Base-by-base conservation (phyloP, 2,113 vertebrate species). In the Urocitellus parryii region DNA sequence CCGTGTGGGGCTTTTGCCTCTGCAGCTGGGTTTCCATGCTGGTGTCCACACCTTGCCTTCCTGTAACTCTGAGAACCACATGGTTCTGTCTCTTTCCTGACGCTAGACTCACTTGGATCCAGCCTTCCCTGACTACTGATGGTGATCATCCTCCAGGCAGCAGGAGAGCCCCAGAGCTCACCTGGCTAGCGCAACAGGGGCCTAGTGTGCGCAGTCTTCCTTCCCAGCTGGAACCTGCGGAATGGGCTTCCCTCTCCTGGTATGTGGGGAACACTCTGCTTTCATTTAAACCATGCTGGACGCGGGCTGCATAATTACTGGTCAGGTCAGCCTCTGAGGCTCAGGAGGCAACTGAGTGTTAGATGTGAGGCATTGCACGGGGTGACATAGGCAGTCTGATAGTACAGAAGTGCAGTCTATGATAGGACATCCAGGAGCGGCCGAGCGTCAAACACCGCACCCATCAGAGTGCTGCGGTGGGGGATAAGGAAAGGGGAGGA, bases 371-470 rank as follows among this genome's bases (percentile, higher is more conserved):
- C 9, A 10, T 6, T 4, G 32, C 29, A 14, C 13, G 10, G 12
- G 29, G 20, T 20, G 2, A 0, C 20, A 25, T 2, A 1, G 17
- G 42, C 0, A 2, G 37, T 1, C 34, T 16, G 27, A 3, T 8
- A 25, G 18, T 9, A 18, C 42, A 10, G 68, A 7, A 0, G n/a
- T 39, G 34, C 0, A 2, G 37, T 1, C 34, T 11, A 13, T 20
- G 27, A 3, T 8, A 1, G 29, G 45, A 82, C 8, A 25, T 32
- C 24, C 4, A 37, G 45, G 45, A 45, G 8, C 6, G 45, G 45
- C 45, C 1, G 45, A 45, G 45, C 45, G 45, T 45, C 45, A 45
- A 8, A 45, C 45, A 45, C 45, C 9, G 45, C 45, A 45, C 45
- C 45, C 63, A 4, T 2, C 77, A 18, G 24, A 83, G 79, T 4